Evolutionary conservation across 2,888 invertebrate genomes (phyloP), one percentile per base, ranked within the genome.

Genomic region (Blastobasis adustella): DNA sequence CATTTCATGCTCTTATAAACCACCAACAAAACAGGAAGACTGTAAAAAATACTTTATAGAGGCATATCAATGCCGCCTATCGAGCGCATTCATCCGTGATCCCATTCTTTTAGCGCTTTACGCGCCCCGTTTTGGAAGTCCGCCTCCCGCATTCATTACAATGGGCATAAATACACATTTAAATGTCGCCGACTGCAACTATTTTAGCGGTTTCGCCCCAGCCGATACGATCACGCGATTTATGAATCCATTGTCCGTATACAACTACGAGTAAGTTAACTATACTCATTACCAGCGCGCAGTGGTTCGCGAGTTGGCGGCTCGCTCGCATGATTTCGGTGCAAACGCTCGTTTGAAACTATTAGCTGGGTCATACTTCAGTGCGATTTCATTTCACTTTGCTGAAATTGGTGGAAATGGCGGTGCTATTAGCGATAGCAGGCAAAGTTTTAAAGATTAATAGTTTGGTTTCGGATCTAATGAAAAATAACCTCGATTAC

Each of bases 191-290:
- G 63, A 56, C 64, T 65, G 71, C 71, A 23, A 73, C 72, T 72
- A 76, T 79, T 78, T 76, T 67, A 79, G 74, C 70, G 76, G 73
- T 79, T 77, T 76, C 71, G 73, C 69, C 58, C 62, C 59, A 5
- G 42, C 62, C 69, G 78, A 79, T 82, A 76, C 75, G 69, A 78
- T 80, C 78, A 71, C 62, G 68, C 69, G 69, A 82, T 82, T 82
- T 82, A 83, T 81, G 76, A 76, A 76, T 65, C 78, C 77, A 82
- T 83, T 83, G 82, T 82, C 71, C 72, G 67, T 59, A 56, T 60
- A 23, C 23, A 23, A 23, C 23, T 23, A 23, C 23, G 23, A 23
- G 23, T 23, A 23, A 23, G 23, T 23, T 57, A 70, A 76, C 75
- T 76, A 72, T 74, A 76, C 79, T 79, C 81, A 81, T 81, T 82